Evolutionary conservation across 35 echinoderm and acorn worm genomes (phyloP).

Genomic region (Ptychodera flava): DNA sequence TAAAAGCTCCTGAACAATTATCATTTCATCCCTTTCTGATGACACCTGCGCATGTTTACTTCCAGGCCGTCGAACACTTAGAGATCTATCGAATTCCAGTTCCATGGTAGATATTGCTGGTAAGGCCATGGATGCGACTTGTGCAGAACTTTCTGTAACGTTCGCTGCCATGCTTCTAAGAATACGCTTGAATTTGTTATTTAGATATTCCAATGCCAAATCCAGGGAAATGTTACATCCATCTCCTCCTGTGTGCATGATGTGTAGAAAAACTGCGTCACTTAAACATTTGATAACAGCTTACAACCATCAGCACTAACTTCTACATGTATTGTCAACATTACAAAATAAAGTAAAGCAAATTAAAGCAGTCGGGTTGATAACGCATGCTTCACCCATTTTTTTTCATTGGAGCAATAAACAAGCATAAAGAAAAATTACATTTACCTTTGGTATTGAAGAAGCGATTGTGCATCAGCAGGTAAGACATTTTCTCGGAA

Average conservation of each 20-base stretch:
- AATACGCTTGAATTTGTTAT: background rate
- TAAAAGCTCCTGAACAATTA: background rate
- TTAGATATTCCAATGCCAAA: background rate
- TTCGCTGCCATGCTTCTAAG: background rate
- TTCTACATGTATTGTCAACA: no score
- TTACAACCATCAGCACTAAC: no score
- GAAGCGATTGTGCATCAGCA: background rate
- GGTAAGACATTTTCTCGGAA: background rate
- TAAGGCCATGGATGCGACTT: background rate
- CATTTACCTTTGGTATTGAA: constrained; percentile 1
- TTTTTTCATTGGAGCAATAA: no score
- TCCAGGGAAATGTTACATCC: background rate
- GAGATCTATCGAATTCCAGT: background rate
- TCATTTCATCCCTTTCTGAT: background rate
- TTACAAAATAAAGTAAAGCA: no score
- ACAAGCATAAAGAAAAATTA: no score
- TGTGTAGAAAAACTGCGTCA: no score
- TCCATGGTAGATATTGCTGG: background rate
- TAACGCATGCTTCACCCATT: no score
- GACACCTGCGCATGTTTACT: background rate
- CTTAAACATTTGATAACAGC: no score
- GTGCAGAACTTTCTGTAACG: background rate
- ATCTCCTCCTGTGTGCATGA: background rate
- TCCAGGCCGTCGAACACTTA: background rate
- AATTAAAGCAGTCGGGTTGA: no score